A percentile compares a stretch with the other conserved stretches of the same genome.
Evolutionary conservation across 2,797 vertebrate genomes (phyloP).

Genomic region (Threskiornis aethiopicus): DNA sequence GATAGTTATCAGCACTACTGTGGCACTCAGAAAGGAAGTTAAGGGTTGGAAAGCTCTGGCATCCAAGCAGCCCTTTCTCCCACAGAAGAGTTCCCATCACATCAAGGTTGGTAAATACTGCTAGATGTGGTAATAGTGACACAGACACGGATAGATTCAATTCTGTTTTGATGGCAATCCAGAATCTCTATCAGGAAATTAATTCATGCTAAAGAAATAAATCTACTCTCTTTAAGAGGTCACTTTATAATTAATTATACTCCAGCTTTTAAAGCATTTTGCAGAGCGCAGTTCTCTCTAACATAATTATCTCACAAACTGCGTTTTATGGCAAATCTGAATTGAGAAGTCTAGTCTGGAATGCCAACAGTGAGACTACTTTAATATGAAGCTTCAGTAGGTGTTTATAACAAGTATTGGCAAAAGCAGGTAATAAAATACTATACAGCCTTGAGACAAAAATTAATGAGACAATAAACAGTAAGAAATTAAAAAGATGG

Average conservation of each 20-base stretch:
- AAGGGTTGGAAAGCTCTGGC: neutral
- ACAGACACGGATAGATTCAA: neutral
- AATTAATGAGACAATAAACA: conserved; percentile 11
- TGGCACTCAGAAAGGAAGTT: neutral
- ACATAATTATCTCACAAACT: neutral
- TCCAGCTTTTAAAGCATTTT: conserved; percentile 37
- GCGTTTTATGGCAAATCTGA: conserved; percentile 14
- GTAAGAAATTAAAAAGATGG: neutral
- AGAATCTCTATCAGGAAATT: conserved; percentile 52
- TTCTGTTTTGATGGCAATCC: conserved; percentile 10
- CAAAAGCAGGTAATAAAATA: conserved; percentile 29
- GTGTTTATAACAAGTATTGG: neutral
- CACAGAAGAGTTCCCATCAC: neutral
- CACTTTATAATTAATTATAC: conserved; percentile 44
- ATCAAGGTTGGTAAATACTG: neutral
- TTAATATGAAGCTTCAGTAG: neutral
- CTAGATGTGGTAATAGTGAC: neutral
- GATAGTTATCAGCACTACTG: neutral
- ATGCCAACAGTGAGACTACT: neutral
- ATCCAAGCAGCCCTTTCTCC: neutral
- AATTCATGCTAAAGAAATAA: conserved; percentile 36
- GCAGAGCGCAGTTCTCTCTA: neutral
- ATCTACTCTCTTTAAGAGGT: conserved; percentile 41
- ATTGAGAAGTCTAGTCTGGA: neutral
- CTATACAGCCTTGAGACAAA: neutral